Evolutionary conservation across 2,797 vertebrate species (phyloP).

Genomic region (Hippopotamyrus pictus): DNA sequence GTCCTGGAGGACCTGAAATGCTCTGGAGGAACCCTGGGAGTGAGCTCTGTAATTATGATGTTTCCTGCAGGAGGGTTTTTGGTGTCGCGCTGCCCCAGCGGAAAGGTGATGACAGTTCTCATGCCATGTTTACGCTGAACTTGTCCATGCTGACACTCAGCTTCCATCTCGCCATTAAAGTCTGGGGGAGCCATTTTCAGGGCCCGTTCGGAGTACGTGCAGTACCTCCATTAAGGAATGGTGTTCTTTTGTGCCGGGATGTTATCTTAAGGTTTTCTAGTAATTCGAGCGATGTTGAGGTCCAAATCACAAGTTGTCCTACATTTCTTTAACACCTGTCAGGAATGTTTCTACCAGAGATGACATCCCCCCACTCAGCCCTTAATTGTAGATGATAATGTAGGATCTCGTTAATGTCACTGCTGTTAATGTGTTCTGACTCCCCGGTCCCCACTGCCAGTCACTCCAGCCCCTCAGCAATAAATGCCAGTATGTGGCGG

Average conservation of each 20-base stretch:
- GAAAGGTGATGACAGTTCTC: neutral
- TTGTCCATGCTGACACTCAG: neutral
- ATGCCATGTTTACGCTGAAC: neutral
- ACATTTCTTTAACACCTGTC: constrained; percentile 39
- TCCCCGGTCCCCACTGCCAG: constrained; percentile 32
- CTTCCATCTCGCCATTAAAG: neutral
- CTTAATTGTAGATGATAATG: constrained; percentile 56
- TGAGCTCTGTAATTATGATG: neutral
- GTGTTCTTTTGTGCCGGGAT: neutral
- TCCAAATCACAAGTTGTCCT: constrained; percentile 41
- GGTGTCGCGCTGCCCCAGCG: neutral
- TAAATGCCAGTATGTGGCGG: neutral
- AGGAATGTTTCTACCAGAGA: constrained; percentile 40
- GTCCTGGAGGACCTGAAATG: neutral
- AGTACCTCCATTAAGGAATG: neutral
- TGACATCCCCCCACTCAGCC: constrained; percentile 45
- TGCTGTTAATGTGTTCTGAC: constrained; percentile 60
- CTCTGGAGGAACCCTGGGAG: neutral
- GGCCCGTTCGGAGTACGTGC: neutral
- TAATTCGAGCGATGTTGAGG: neutral
- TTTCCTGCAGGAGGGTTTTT: neutral
- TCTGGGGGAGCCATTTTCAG: neutral
- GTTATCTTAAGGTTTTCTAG: neutral
- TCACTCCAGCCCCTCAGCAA: constrained; percentile 16
- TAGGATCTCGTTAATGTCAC: constrained; percentile 62